phyloP scores from a whole-genome alignment of 2,797 vertebrate genomes.

The Eupleurogrammus muticus region DNA sequence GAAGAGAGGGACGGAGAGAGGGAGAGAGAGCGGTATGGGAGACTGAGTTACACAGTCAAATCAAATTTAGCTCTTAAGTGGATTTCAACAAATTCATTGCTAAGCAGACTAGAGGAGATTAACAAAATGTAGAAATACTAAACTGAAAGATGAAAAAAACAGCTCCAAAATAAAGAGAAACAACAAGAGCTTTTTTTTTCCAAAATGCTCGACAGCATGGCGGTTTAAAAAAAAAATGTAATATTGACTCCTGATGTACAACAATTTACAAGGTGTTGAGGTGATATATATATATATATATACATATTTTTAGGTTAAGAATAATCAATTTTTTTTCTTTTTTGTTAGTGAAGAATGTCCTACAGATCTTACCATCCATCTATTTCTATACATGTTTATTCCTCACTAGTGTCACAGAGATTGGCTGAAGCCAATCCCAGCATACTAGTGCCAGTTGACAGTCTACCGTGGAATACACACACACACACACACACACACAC shows the following conservation, averaged over 20 bases:
- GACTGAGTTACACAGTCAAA: slow-evolving; percentile 31
- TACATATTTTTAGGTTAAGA: no score
- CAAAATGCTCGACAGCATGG: not conserved
- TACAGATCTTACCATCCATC: no score
- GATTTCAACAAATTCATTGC: slow-evolving; percentile 19
- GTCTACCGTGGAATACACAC: no score
- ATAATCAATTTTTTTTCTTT: not conserved
- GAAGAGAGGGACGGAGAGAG: not conserved
- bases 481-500: no score
- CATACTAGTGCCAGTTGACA: no score
- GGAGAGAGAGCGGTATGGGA: not conserved
- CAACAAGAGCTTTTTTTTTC: not conserved
- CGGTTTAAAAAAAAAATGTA: not conserved
- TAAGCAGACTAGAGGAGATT: slow-evolving; percentile 9
- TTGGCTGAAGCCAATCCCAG: no score
- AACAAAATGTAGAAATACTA: slow-evolving; percentile 22
- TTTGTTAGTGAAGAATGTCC: no score
- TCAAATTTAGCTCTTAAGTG: slow-evolving; percentile 35
- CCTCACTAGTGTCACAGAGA: no score
- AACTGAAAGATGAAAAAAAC: not conserved
- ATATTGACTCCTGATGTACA: not conserved
- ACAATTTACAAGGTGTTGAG: no score
- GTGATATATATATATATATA: no score
- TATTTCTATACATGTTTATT: no score
- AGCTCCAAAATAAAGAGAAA: not conserved